Evolutionary conservation across 2,797 vertebrate species (phyloP), one percentile per base, ranked within the genome.

Genomic region (Liparis tanakae): DNA sequence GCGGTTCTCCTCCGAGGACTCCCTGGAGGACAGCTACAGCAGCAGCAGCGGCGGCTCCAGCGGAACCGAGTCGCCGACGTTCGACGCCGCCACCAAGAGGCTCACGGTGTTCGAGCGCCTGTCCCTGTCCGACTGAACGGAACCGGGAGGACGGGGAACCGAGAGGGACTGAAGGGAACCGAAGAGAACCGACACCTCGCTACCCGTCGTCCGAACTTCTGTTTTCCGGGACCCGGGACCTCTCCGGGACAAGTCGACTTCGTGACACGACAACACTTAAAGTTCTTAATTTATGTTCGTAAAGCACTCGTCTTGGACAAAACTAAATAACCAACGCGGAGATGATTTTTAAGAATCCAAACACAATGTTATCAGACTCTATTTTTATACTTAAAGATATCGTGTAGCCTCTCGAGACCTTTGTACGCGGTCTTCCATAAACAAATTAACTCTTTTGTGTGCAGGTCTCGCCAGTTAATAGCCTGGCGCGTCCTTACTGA

Each of bases 1-100:
- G 72, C 93, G 95, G 4, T 95, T 94, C 78, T 93, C 96, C 22
- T 96, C 95, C 0, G 93, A 95, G 63, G 95, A 94, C 83, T 96
- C 96, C 1, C 92, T 96, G 53, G 96, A 96, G 48, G 96, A 96
- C 72, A 95, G 94, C 88, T 95, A 95, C 92, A 95, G 95, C 90
- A 95, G 92, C 90, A 95, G 94, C 92, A 94, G 93, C 10, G 88
- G 92, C 22, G 94, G 94, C 30, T 91, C 93, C 43, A 96, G 96
- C 7, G 94, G 96, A n/a, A 92, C 91, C 0, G 94, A 96, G 73
- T 96, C 96, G 0, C 95, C 95, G 0, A 94, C 93, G 0, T 96
- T 96, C 3, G 95, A 96, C 22, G 85, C 89, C 0, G 83, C 88
- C 74, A 84, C 66, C 87, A 93, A 93, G 85, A 93, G 95, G 65